Conservation (phyloP, 2,113 vertebrate genomes). For the Raja brachyura region DNA sequence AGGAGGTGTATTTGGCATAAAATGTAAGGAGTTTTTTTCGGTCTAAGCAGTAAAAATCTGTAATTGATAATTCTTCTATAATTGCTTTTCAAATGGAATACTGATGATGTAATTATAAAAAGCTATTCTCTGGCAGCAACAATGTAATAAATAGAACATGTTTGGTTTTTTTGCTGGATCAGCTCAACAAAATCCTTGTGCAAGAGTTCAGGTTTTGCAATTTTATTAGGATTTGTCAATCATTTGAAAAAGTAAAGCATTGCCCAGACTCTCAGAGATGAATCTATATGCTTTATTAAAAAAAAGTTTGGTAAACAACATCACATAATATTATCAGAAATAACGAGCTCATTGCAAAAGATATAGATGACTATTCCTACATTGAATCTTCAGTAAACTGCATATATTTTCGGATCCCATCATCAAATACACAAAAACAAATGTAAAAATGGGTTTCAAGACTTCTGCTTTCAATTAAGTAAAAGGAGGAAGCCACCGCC, state of each 20-base stretch:
- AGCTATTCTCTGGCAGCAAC: not conserved
- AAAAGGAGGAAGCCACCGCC: not conserved
- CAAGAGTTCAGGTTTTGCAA: not conserved
- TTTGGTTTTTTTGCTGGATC: not conserved
- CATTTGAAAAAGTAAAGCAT: not conserved
- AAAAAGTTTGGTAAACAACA: not conserved
- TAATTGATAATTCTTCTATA: not conserved
- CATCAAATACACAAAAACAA: not conserved
- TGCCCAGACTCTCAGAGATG: not conserved
- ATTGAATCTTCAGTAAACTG: not conserved
- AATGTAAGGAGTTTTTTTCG: not conserved
- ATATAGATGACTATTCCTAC: not conserved
- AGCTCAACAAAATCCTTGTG: not conserved
- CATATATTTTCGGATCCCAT: not conserved
- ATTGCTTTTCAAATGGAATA: conserved; percentile 17
- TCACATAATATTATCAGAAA: not conserved
- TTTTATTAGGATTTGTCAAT: not conserved
- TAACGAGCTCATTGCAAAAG: not conserved
- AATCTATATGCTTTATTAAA: too few species aligned
- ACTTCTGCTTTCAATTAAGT: not conserved
- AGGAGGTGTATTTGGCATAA: not conserved
- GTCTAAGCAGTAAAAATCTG: not conserved
- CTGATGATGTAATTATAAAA: not conserved
- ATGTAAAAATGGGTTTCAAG: not conserved
- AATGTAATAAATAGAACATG: not conserved